Base-by-base conservation (phyloP, 2,113 vertebrate species). In the Haemorhous mexicanus region DNA sequence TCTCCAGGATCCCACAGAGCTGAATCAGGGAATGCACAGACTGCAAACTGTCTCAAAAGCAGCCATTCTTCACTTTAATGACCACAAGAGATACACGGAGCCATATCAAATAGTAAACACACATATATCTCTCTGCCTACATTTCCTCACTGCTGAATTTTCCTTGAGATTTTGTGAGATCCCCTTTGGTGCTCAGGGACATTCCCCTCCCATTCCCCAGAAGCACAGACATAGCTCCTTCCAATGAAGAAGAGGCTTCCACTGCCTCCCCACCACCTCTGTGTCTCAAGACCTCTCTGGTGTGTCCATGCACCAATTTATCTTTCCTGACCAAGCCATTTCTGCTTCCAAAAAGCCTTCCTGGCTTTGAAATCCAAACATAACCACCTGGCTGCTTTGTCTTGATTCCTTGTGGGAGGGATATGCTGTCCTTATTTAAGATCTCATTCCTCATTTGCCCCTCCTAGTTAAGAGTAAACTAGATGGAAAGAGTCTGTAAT, bases 271-370 rank as follows among this genome's bases (percentile, higher is more conserved):
- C 49, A 16, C 30, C 6, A 20, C 49, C 62, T 73, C 24, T 19
- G n/a, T 16, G 37, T 8, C 81, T 61, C 41, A 37, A 59, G 46
- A 85, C 47, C 26, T 16, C 78, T 69, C 43, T 1, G 2, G 28
- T 74, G 26, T 33, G 53, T 67, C 75, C 1, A 0, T 53, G 55
- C 53, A 88, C 17, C 26, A 32, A 27, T 82, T 82, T 21, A 41
- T 73, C 46, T 76, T 69, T 76, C 53, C 87, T 85, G 74, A 75
- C 32, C 78, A 87, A 87, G 58, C 46, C 24, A 14, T 77, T 85
- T 87, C 63, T 93, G 77, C 66, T 79, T 89, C 67, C 56, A 64
- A 74, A 93, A 88, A 62, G 74, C 67, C 67, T 90, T 93, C 35
- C 79, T 9, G 21, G 35, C 72, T 94, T 55, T 90, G 62, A 92